phyloP scores from a whole-genome alignment of 2,113 vertebrate genomes.

The Nesogale talazaci region DNA sequence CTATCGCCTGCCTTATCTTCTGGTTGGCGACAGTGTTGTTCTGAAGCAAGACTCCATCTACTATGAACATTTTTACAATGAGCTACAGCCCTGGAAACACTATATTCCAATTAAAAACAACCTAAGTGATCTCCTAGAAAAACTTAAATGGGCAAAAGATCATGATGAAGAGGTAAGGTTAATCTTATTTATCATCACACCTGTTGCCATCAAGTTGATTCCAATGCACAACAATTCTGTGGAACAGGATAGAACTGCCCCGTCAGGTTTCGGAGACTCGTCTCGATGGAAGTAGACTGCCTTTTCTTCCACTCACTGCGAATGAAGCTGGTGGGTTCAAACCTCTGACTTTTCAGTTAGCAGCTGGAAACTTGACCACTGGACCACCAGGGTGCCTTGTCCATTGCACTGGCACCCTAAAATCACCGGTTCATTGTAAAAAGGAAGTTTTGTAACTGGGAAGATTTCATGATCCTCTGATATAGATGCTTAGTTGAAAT shows the following conservation, averaged over 20 bases:
- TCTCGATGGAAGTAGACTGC: neutral
- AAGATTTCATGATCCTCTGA: neutral
- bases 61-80: conserved; percentile 97
- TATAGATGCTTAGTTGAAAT: neutral
- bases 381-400: neutral
- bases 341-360: neutral
- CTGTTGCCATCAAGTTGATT: neutral
- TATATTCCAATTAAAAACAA: conserved; percentile 95
- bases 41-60: conserved; percentile 97
- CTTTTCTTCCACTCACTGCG: no score
- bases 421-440: no score
- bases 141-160: conserved; percentile 95
- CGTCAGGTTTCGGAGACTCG: neutral
- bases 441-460: neutral
- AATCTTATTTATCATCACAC: neutral
- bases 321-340: neutral
- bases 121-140: conserved; percentile 95
- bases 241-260: neutral
- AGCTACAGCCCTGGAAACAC: conserved; percentile 95
- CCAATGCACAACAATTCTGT: neutral
- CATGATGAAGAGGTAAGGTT: conserved; percentile 94
- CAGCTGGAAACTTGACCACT: neutral
- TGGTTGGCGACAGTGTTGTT: conserved; percentile 96
- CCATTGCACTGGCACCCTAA: neutral
- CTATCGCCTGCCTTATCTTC: conserved; percentile 95